Evolutionary conservation across 2,113 vertebrate species (phyloP), one percentile per base, ranked within the genome.

Genomic region (Pipra filicauda): DNA sequence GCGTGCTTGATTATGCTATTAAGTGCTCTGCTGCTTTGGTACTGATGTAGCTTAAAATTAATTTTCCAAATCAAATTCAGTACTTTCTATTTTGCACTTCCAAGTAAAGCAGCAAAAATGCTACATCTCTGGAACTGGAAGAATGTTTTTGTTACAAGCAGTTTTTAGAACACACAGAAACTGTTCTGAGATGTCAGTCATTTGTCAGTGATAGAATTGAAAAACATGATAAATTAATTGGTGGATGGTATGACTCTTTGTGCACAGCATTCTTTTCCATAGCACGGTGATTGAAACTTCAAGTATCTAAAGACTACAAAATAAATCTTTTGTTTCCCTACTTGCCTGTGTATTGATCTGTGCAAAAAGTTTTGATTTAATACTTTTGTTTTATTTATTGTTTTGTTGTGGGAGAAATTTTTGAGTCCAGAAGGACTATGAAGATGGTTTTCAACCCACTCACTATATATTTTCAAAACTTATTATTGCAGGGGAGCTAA

Each of bases 251-350:
- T 74, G 33, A 31, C 35, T 88, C 51, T 79, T 72, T 66, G 48
- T 92, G 72, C 83, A 70, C 85, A 79, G 48, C 91, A 89, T 91
- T 72, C 41, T 95, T 83, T 88, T 91, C 65, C 22, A 12, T 49
- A 75, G 61, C 49, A 94, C n/a, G 1, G 2, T 86, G 16, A 23
- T 61, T 86, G 70, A 81, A 93, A 72, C 15, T 41, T 73, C 27
- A 76, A 65, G 39, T 81, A 59, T n/a, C 33, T 78, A 59, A 73
- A 88, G 64, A 62, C 14, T 62, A 0, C 76, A 91, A 91, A 96
- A 94, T 95, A 96, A 97, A 95, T 82, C 49, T 87, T 84, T 89
- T 65, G 46, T 33, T 69, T 91, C 69, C 52, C 19, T 72, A 13
- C 22, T 87, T 92, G 17, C 87, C 57, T 84, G 24, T 75, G 44